These are phyloP conservation scores for Monopis laevigella DNA, from an alignment of 2,888 invertebrate genomes.

Conservation along the genomic window DNA sequence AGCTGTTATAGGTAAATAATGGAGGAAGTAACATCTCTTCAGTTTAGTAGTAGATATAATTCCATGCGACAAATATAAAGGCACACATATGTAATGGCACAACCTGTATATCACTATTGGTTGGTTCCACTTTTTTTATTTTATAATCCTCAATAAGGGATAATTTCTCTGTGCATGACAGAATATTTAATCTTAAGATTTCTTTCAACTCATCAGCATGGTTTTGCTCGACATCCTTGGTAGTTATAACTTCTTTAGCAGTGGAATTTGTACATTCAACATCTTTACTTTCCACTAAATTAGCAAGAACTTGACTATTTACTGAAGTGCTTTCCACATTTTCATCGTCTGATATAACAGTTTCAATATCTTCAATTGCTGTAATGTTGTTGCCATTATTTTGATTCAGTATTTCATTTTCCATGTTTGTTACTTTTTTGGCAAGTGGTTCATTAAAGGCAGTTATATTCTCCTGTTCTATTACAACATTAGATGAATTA, in stretches of 20 bases:
- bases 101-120: slow-evolving; percentile 41
- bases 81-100: slow-evolving; percentile 20
- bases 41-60: no score
- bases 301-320: slow-evolving; percentile 6
- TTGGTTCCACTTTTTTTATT: slow-evolving; percentile 36
- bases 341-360: slow-evolving; percentile 14
- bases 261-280: slow-evolving; percentile 15
- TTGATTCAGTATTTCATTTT: slow-evolving; percentile 57
- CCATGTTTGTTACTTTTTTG: slow-evolving; percentile 54
- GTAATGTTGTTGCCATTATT: slow-evolving; percentile 33
- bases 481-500: slow-evolving; percentile 19
- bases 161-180: slow-evolving; percentile 55
- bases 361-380: slow-evolving; percentile 27
- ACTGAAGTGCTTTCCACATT: slow-evolving; percentile 18
- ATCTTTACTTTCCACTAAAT: slow-evolving; percentile 20
- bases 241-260: slow-evolving; percentile 29
- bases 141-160: slow-evolving; percentile 54
- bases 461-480: slow-evolving; percentile 25
- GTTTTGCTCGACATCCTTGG: slow-evolving; percentile 27
- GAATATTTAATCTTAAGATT: slow-evolving; percentile 46
- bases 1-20: no score
- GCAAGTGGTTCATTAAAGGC: slow-evolving; percentile 31
- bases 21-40: no score
- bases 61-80: no score
- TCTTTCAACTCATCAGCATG: slow-evolving; percentile 44